phyloP scores from a whole-genome alignment of 2,797 vertebrate genomes.

The Phalanger gymnotis region DNA sequence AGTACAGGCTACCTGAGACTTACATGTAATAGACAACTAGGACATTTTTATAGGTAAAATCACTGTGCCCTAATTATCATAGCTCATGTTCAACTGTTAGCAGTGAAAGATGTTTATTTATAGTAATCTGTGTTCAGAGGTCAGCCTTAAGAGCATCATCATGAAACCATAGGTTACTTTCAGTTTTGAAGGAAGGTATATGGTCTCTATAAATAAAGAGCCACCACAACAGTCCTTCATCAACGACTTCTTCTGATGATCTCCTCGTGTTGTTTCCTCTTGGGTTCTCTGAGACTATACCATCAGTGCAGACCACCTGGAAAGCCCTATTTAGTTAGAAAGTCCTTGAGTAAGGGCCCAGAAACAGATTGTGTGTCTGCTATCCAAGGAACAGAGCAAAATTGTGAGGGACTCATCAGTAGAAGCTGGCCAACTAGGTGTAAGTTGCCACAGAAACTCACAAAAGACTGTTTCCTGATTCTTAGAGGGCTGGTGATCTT shows the following conservation, averaged over 20 bases:
- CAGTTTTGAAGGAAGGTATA: neutral
- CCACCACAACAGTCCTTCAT: neutral
- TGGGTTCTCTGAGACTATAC: neutral
- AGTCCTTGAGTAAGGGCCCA: neutral
- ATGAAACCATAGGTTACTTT: neutral
- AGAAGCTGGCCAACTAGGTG: neutral
- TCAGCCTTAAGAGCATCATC: conserved; percentile 18
- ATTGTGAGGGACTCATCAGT: neutral
- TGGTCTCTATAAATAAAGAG: conserved; percentile 50
- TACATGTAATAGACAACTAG: neutral
- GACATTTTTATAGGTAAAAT: neutral
- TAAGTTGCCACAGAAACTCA: neutral
- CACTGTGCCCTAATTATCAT: neutral
- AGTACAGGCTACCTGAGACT: neutral
- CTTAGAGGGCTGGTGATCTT: neutral
- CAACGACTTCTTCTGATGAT: neutral
- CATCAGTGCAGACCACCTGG: neutral
- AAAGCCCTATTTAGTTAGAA: neutral
- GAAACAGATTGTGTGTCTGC: neutral
- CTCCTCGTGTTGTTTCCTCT: neutral
- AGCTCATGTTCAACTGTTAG: neutral
- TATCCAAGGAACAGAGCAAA: neutral
- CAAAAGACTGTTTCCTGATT: neutral
- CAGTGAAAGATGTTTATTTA: neutral
- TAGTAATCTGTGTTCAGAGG: neutral